Evolutionary conservation across 2,113 vertebrate species (phyloP).

Genomic region (Felis chaus): DNA sequence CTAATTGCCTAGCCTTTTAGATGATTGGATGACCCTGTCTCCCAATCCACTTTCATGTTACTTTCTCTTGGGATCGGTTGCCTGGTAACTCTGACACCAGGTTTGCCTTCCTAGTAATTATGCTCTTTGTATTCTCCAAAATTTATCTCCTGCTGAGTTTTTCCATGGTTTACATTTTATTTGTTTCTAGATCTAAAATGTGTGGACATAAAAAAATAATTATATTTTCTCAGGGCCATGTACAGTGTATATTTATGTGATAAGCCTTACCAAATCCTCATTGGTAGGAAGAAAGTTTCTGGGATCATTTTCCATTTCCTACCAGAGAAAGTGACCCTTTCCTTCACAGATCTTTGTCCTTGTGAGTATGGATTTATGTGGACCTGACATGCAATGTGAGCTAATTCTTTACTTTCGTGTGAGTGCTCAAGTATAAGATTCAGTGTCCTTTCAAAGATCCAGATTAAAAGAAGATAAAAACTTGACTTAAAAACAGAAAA

Average conservation of each 20-base stretch:
- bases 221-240: neutral
- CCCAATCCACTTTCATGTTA: constrained; percentile 36
- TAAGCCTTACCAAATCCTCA: neutral
- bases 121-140: neutral
- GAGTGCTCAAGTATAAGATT: neutral
- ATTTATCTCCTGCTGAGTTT: constrained; percentile 35
- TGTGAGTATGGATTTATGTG: neutral
- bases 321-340: neutral
- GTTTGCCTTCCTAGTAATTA: constrained; percentile 68
- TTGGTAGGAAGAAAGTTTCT: constrained; percentile 34
- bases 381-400: neutral
- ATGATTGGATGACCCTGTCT: constrained; percentile 43
- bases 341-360: neutral
- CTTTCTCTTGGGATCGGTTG: constrained; percentile 71
- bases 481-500: constrained; percentile 5
- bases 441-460: neutral
- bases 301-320: neutral
- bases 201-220: neutral
- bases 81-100: constrained; percentile 71
- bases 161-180: neutral
- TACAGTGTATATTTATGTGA: neutral
- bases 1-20: constrained; percentile 57
- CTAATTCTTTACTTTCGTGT: neutral
- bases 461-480: constrained; percentile 26
- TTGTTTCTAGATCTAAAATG: constrained; percentile 45